These are phyloP conservation scores for Sebastes oblongus DNA, from an alignment of 2,797 vertebrate genomes.

Conservation along the genomic window DNA sequence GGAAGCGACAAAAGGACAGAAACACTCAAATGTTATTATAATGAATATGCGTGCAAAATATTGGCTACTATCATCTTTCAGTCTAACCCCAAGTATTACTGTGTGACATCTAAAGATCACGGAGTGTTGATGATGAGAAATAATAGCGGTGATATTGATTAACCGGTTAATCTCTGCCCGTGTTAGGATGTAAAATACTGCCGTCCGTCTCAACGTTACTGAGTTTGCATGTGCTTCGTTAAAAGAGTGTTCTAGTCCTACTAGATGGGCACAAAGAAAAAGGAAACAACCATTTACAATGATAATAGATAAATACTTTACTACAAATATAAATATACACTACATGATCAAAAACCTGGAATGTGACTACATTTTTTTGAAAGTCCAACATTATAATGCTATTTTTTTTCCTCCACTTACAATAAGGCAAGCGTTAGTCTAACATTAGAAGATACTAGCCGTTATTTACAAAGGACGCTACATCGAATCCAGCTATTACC, in stretches of 20 bases:
- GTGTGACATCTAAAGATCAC: neutral
- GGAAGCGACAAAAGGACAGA: neutral
- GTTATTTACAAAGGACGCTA: conserved; percentile 63
- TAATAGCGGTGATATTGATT: neutral
- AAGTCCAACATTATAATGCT: conserved; percentile 40
- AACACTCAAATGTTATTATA: neutral
- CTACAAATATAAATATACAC: conserved; percentile 77
- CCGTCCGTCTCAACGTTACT: neutral
- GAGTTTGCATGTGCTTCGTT: conserved; percentile 15
- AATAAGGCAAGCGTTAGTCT: conserved; percentile 70
- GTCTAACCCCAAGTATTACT: conserved; percentile 6
- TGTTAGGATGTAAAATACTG: neutral
- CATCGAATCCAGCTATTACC: conserved; percentile 31
- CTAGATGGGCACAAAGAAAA: conserved; percentile 27
- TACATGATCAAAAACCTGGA: conserved; percentile 68
- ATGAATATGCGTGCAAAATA: neutral
- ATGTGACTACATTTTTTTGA: conserved; percentile 69
- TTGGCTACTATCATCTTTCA: neutral
- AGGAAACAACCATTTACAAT: conserved; percentile 38
- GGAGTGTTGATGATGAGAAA: neutral
- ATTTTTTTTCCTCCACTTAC: conserved; percentile 45
- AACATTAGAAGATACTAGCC: conserved; percentile 42
- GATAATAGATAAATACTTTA: conserved; percentile 63
- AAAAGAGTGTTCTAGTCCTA: neutral
- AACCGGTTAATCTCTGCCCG: neutral